Conservation (phyloP, 1,140 invertebrate genomes). For the Armadillidium nasatum region DNA sequence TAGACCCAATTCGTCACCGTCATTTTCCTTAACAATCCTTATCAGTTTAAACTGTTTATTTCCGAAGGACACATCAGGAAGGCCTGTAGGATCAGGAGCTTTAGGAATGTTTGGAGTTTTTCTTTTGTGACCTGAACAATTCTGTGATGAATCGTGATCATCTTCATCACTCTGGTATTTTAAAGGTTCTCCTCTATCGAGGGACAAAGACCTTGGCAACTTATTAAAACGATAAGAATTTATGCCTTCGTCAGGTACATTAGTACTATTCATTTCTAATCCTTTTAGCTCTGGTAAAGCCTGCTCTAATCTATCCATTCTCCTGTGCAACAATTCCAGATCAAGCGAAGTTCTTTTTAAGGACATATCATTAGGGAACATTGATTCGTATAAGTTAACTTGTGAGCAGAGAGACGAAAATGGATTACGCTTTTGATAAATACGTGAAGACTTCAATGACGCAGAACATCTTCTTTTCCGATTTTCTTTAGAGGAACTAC, state of each 20-base stretch:
- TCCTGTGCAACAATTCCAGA: constrained; percentile 33
- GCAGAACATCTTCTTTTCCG: constrained; percentile 20
- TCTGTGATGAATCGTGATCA: constrained; percentile 16
- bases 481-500: constrained; percentile 12
- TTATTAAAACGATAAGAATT: no score
- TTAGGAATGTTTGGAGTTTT: constrained; percentile 30
- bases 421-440: background rate
- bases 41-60: constrained; percentile 56
- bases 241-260: background rate
- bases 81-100: background rate
- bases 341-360: constrained; percentile 38
- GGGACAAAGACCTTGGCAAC: constrained; percentile 34
- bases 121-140: background rate
- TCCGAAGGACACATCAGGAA: constrained; percentile 24
- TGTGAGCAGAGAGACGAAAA: constrained; percentile 13
- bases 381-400: constrained; percentile 39
- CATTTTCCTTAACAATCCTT: constrained; percentile 59
- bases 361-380: constrained; percentile 35
- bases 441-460: constrained; percentile 19
- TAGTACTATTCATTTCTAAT: no score
- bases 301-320: constrained; percentile 24
- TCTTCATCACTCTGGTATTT: constrained; percentile 22
- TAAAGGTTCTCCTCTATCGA: constrained; percentile 41
- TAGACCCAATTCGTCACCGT: constrained; percentile 69
- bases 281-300: background rate